Conservation (phyloP, 2,797 vertebrate species). For the Argya squamiceps region DNA sequence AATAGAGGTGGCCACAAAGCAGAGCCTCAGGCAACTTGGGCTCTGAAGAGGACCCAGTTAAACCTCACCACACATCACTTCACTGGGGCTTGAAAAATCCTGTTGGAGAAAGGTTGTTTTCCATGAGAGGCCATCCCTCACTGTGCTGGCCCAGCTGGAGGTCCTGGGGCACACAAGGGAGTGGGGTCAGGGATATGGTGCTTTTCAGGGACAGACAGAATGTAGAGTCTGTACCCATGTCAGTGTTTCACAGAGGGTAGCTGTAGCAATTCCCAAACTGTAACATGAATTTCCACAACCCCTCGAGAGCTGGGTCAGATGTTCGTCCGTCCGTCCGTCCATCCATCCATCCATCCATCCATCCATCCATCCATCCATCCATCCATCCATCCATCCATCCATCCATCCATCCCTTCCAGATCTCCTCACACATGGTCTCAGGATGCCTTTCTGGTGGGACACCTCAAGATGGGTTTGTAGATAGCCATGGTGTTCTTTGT, state of each 20-base stretch:
- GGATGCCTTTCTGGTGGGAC: neutral
- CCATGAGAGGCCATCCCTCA: neutral
- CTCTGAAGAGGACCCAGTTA: neutral
- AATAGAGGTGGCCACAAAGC: neutral
- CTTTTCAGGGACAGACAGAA: neutral
- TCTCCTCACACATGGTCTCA: accelerated
- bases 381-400: neutral
- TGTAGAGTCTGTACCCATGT: accelerated
- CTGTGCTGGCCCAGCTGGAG: accelerated
- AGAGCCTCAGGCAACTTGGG: neutral
- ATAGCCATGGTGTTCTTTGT: neutral
- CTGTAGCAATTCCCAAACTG: neutral
- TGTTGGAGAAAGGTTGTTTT: neutral
- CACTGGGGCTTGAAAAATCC: neutral
- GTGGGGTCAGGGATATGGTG: accelerated
- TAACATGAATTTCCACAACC: neutral
- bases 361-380: neutral
- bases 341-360: neutral
- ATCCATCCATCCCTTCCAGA: neutral
- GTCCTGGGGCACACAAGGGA: neutral
- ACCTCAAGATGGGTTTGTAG: neutral
- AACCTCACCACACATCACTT: neutral
- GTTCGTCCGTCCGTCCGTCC: neutral
- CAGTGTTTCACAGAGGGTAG: accelerated
- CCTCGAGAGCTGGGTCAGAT: neutral